Evolutionary conservation across 2,888 invertebrate genomes (phyloP), one percentile per base, ranked within the genome.

Genomic region (Neria commutata): DNA sequence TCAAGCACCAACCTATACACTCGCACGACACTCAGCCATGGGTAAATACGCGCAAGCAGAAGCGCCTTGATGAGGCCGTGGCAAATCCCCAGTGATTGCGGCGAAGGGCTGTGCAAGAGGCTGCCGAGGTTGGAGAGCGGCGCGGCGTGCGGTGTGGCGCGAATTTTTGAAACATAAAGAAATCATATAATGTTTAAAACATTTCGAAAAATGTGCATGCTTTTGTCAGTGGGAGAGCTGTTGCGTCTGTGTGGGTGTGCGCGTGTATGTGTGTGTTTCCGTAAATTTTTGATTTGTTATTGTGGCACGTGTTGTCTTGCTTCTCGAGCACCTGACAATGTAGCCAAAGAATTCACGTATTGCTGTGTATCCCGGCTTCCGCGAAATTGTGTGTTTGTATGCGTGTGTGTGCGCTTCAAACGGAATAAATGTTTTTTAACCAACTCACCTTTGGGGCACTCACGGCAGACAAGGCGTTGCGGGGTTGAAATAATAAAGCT

Each of bases 271-370:
- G 26, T 46, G 50, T 48, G 56, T 63, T 71, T 66, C 65, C 65
- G 66, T 66, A 73, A 66, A 71, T 71, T 72, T 73, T 73, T 73
- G 73, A 73, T 73, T 73, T 73, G 72, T 74, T 73, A 71, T 72
- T 74, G 74, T 70, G 70, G 73, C 73, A 73, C 74, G 73, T 73
- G 73, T 71, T 74, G 73, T 72, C 72, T 71, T 70, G 72, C 62
- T 69, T 64, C 33, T 24, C 52, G 46, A 25, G 19, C 48, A 14
- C 24, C 21, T 53, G 58, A 37, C 48, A 24, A 29, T 47, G 53
- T 34, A 16, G 16, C 6, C 17, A 4, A 23, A 4, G 3, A 26
- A 37, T 46, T n/a, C 45, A 33, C 23, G 17, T 14, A 34, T 17
- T 14, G n/a, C 3, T 48, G 2, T 40, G 37, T 14, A 14, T 17